phyloP scores from a whole-genome alignment of 2,888 invertebrate genomes.

The Sylvicola fuscatus region DNA sequence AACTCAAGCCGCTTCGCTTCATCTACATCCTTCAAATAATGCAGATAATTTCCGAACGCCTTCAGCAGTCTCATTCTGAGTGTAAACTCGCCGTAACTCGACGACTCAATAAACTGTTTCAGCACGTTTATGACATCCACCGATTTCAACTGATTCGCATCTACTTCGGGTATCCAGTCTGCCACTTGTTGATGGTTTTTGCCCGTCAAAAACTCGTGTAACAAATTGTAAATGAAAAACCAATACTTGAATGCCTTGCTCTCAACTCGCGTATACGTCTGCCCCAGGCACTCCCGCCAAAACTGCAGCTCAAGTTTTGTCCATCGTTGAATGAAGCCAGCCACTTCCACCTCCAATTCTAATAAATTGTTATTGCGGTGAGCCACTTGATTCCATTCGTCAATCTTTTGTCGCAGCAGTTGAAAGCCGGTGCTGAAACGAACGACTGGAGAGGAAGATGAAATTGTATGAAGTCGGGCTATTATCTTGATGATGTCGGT shows the following conservation, averaged over 20 bases:
- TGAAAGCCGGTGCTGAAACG: slow-evolving; percentile 83
- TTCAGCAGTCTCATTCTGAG: slow-evolving; percentile 56
- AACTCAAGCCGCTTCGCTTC: slow-evolving; percentile 14
- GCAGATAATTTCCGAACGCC: slow-evolving; percentile 62
- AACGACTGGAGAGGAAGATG: slow-evolving; percentile 63
- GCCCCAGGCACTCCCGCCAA: slow-evolving; percentile 69
- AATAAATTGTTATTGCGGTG: slow-evolving; percentile 68
- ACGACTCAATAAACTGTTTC: slow-evolving; percentile 63
- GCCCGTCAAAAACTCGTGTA: slow-evolving; percentile 34
- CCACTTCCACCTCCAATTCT: slow-evolving; percentile 47
- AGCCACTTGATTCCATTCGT: slow-evolving; percentile 87
- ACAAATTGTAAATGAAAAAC: slow-evolving; percentile 64
- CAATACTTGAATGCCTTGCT: slow-evolving; percentile 66
- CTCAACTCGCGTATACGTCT: slow-evolving; percentile 33
- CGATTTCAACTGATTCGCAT: slow-evolving; percentile 13
- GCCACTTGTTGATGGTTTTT: slow-evolving; percentile 13
- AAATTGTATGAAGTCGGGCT: slow-evolving; percentile 42
- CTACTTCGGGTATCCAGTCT: slow-evolving; percentile 15
- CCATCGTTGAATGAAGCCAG: slow-evolving; percentile 74
- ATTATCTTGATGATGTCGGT: slow-evolving; percentile 49
- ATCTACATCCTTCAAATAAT: slow-evolving; percentile 26
- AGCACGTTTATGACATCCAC: slow-evolving; percentile 32
- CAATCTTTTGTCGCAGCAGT: slow-evolving; percentile 58
- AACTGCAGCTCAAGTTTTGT: slow-evolving; percentile 69
- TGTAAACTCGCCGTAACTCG: slow-evolving; percentile 66